Base-by-base conservation (phyloP, 2,113 vertebrate genomes). In the Meleagris gallopavo region DNA sequence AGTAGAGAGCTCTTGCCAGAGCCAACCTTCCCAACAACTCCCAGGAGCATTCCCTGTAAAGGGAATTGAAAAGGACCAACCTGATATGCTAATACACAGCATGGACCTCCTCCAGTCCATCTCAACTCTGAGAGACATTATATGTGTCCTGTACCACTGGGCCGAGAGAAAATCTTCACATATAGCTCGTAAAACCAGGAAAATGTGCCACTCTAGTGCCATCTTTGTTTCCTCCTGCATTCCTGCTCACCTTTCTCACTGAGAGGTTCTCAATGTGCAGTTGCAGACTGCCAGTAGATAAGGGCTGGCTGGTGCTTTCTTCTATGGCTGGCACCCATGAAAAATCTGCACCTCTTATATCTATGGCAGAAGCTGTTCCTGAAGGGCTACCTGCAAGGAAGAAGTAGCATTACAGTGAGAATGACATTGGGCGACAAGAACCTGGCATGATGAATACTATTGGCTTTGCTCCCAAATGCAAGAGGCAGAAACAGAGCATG, bases 1-100 rank as follows among this genome's bases (percentile, higher is more conserved):
- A 99, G 96, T 60, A 99, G 94, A 9, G 99, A 98, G 65, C 98
- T 99, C 97, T 99, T 99, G 40, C 99, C 99, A 89, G 98, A 99
- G 91, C 99, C 99, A 0, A 99, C 99, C 86, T 99, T 99, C 22
- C 99, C 99, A 87, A 99, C 98, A 76, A 99, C 97, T 2, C 98
- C 99, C 6, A 99, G 97, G 70, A 99, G 97, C 46, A 97, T 97
- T 20, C 99, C 99, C 99, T 99, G 96, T 45, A 93, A 72, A 94
- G 34, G 64, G 24, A 94, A 97, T 96, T 22, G 11, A 83, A 93
- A 45, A 92, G 5, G 40, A 91, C 41, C n/a, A 78, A 73, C 27
- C 8, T 74, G 38, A 78, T 30, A 10, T 1, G 4, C 30, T 71
- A 73, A 40, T n/a, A 18, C 43, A 20, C 21, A 6, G 12, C 13